A percentile compares a stretch with the other conserved stretches of the same genome.
phyloP scores from a whole-genome alignment of 2,797 vertebrate genomes.

The Sebastes vulpes region DNA sequence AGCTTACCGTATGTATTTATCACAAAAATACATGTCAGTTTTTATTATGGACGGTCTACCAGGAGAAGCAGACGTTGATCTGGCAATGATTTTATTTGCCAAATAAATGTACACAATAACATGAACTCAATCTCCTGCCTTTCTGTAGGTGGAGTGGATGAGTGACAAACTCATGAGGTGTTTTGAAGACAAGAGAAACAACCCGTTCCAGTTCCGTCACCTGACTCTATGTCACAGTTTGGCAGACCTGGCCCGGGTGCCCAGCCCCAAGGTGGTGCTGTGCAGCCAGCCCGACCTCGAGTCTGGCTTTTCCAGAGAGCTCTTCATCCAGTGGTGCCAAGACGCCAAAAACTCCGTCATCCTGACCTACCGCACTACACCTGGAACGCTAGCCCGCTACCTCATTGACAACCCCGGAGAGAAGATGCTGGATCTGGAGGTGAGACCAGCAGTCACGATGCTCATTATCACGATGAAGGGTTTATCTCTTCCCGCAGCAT shows the following conservation, averaged over 20 bases:
- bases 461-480: neutral
- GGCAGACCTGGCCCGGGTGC: constrained; percentile 94
- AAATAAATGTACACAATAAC: neutral
- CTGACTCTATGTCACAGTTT: constrained; percentile 96
- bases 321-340: constrained; percentile 98
- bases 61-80: no score
- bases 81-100: neutral
- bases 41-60: no score
- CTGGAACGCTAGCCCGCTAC: constrained; percentile 94
- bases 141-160: constrained; percentile 97
- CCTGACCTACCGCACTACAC: constrained; percentile 97
- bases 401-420: constrained; percentile 96
- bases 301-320: constrained; percentile 97
- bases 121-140: neutral
- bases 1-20: no score
- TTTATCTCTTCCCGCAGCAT: neutral
- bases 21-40: no score
- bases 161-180: constrained; percentile 99
- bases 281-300: constrained; percentile 98
- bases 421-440: constrained; percentile 97
- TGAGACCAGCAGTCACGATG: constrained; percentile 65
- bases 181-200: constrained; percentile 99
- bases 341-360: constrained; percentile 96
- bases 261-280: constrained; percentile 97
- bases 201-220: constrained; percentile 98